A percentile compares a stretch with the other conserved stretches of the same genome.
Evolutionary conservation across 2,797 vertebrate species (phyloP).

Genomic region (Calcarius lapponicus): DNA sequence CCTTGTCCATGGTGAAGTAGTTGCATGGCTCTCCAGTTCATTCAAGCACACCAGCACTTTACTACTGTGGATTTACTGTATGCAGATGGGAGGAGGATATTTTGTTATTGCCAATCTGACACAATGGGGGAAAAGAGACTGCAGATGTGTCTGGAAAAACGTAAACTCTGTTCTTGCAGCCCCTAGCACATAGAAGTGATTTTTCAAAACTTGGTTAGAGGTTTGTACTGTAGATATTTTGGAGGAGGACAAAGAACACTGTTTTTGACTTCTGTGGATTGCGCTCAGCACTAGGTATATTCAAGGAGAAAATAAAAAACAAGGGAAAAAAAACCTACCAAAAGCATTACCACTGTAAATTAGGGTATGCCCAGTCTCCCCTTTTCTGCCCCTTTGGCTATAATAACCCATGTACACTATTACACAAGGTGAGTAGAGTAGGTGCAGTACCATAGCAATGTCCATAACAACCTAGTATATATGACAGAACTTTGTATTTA

Average conservation of each 20-base stretch:
- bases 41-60: constrained; percentile 70
- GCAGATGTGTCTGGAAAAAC: background rate
- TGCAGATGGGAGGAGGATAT: constrained; percentile 31
- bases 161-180: constrained; percentile 54
- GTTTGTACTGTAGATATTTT: constrained; percentile 62
- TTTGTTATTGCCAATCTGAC: constrained; percentile 53
- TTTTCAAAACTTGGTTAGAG: constrained; percentile 48
- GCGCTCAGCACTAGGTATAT: constrained; percentile 59
- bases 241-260: constrained; percentile 36
- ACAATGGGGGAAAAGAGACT: background rate
- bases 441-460: constrained; percentile 68
- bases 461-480: constrained; percentile 70
- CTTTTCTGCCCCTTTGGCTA: constrained; percentile 62
- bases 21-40: constrained; percentile 44
- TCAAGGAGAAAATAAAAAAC: background rate
- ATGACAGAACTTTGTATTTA: constrained; percentile 74
- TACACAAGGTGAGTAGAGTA: constrained; percentile 68
- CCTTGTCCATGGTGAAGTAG: background rate
- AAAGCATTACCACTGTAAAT: constrained; percentile 56
- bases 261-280: constrained; percentile 67
- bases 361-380: constrained; percentile 50
- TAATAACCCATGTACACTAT: constrained; percentile 64
- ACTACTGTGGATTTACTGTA: constrained; percentile 64
- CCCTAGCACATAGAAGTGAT: constrained; percentile 49
- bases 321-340: background rate